Conservation (phyloP, 2,797 vertebrate genomes). For the Hydrolagus colliei region DNA sequence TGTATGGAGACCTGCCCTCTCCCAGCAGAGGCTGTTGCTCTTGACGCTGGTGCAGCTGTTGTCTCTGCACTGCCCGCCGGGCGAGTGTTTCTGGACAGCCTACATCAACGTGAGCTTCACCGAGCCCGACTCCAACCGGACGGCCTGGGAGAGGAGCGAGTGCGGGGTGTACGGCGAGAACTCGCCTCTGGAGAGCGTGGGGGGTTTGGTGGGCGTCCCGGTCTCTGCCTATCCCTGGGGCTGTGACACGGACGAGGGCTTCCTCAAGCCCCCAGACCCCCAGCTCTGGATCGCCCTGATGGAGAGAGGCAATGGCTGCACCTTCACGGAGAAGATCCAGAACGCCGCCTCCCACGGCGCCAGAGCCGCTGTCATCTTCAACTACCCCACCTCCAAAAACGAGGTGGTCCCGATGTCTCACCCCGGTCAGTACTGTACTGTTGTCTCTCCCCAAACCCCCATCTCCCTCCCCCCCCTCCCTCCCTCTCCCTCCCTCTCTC, state of each 20-base stretch:
- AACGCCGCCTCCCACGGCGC: constrained; percentile 57
- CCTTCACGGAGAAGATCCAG: constrained; percentile 70
- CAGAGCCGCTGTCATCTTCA: constrained; percentile 66
- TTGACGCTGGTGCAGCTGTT: constrained; percentile 38
- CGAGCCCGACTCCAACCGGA: constrained; percentile 46
- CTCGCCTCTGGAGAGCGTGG: constrained; percentile 55
- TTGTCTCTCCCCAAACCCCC: neutral
- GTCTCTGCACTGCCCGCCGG: constrained; percentile 38
- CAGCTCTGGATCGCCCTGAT: constrained; percentile 65
- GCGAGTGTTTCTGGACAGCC: constrained; percentile 56
- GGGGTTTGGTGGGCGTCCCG: constrained; percentile 56
- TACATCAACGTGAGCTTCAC: constrained; percentile 65
- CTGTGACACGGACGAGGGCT: constrained; percentile 38
- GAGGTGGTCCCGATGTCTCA: constrained; percentile 73
- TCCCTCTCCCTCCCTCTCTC: no score
- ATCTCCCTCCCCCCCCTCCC: neutral
- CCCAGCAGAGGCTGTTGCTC: constrained; percentile 36
- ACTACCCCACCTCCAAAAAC: constrained; percentile 60
- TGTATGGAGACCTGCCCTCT: constrained; percentile 15
- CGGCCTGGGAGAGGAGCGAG: constrained; percentile 58
- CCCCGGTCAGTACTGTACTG: constrained; percentile 60
- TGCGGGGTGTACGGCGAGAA: constrained; percentile 68
- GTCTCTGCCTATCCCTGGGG: constrained; percentile 42
- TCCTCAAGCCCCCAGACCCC: constrained; percentile 12
- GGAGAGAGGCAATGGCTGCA: constrained; percentile 68